These are phyloP conservation scores for Rachycentron canadum DNA, from an alignment of 2,797 vertebrate species.

Conservation along the genomic window DNA sequence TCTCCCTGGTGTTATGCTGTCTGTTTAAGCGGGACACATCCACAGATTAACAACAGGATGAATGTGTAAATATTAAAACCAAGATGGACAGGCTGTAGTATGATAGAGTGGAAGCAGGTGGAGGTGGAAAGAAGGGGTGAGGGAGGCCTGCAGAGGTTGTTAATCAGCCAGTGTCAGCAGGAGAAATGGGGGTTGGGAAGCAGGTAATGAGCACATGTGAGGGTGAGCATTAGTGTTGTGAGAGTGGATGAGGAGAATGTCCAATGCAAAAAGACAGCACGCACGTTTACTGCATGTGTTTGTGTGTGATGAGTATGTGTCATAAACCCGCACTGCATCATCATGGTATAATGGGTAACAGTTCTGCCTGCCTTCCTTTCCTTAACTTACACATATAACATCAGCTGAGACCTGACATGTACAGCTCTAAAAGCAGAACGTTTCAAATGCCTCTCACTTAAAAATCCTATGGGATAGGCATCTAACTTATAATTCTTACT, in stretches of 20 bases:
- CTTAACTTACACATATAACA: conserved; percentile 27
- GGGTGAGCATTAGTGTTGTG: conserved; percentile 9
- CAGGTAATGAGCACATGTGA: conserved; percentile 57
- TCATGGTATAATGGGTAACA: conserved; percentile 28
- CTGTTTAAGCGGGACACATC: conserved; percentile 15
- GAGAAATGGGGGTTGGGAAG: conserved; percentile 47
- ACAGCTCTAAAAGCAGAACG: not conserved
- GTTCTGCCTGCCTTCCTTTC: conserved; percentile 22
- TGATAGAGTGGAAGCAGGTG: conserved; percentile 18
- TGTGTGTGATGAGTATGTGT: conserved; percentile 12
- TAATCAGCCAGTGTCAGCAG: conserved; percentile 69
- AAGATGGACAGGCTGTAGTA: conserved; percentile 24
- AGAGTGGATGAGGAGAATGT: conserved; percentile 27
- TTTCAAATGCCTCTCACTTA: not conserved
- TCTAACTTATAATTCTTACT: not conserved
- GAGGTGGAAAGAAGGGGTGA: conserved; percentile 15
- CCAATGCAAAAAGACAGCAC: conserved; percentile 31
- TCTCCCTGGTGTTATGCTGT: conserved; percentile 11
- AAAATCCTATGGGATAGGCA: not conserved
- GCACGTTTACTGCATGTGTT: not conserved
- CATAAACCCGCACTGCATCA: conserved; percentile 15
- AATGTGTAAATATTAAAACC: conserved; percentile 49
- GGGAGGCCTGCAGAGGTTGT: conserved; percentile 33
- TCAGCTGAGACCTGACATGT: not conserved
- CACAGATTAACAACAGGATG: conserved; percentile 28